Conservation (phyloP, 2,113 vertebrate species). For the Pipa parva region DNA sequence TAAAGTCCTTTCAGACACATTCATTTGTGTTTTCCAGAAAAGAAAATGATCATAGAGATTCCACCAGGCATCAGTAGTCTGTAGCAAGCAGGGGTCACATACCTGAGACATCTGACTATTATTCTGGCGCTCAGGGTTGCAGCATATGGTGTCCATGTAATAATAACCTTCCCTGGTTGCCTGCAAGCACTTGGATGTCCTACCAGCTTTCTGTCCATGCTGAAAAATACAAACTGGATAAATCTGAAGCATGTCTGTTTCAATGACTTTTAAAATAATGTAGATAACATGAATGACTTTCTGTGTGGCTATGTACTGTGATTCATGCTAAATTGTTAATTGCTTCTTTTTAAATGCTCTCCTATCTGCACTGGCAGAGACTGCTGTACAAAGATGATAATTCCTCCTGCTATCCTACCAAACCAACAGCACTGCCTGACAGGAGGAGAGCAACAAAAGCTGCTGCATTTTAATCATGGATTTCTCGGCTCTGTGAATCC, state of each 20-base stretch:
- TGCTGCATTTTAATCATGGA: slow-evolving; percentile 44
- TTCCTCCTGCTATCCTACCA: slow-evolving; percentile 44
- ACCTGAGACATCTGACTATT: not conserved
- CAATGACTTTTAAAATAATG: slow-evolving; percentile 9
- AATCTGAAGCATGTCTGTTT: slow-evolving; percentile 8
- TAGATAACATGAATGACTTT: slow-evolving; percentile 28
- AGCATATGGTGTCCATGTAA: not conserved
- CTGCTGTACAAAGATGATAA: slow-evolving; percentile 55
- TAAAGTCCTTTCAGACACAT: not conserved
- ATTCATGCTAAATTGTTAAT: slow-evolving; percentile 36
- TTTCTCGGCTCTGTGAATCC: slow-evolving; percentile 40
- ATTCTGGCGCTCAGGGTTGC: not conserved
- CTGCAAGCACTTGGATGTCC: not conserved
- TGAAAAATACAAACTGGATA: slow-evolving; percentile 9
- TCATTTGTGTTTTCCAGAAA: not conserved
- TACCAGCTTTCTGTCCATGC: slow-evolving; percentile 7
- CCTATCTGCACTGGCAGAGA: slow-evolving; percentile 51
- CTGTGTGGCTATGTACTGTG: slow-evolving; percentile 14
- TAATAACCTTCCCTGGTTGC: not conserved
- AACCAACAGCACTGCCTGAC: slow-evolving; percentile 41
- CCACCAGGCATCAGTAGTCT: not conserved
- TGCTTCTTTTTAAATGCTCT: slow-evolving; percentile 19
- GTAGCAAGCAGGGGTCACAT: slow-evolving; percentile 10
- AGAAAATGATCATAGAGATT: not conserved
- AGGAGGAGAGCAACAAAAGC: slow-evolving; percentile 37